These are phyloP conservation scores for Laspeyria flexula DNA, from an alignment of 2,888 invertebrate genomes.

Conservation along the genomic window DNA sequence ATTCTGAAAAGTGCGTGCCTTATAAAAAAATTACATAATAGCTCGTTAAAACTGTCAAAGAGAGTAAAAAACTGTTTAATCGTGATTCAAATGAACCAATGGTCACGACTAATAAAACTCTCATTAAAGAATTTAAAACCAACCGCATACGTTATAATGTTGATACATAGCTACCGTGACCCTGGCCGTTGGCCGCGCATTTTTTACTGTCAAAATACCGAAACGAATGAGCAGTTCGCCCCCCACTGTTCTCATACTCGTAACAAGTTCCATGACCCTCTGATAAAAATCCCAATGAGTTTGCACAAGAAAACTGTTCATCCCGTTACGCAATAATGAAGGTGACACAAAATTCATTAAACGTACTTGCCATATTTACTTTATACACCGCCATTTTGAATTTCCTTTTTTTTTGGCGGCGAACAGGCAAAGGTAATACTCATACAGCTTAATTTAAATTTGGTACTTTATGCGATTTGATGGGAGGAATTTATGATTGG, in stretches of 20 bases:
- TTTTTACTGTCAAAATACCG: slow-evolving; percentile 43
- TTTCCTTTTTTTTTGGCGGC: slow-evolving; percentile 38
- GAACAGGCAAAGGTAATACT: slow-evolving; percentile 39
- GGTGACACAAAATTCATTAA: slow-evolving; percentile 64
- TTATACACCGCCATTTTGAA: slow-evolving; percentile 38
- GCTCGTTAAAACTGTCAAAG: too few species aligned
- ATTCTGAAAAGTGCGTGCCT: too few species aligned
- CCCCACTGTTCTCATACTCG: slow-evolving; percentile 38
- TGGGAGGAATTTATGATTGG: slow-evolving; percentile 48
- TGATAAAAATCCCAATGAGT: slow-evolving; percentile 42
- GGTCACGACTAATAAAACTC: too few species aligned
- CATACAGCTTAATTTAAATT: slow-evolving; percentile 66
- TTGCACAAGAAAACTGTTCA: slow-evolving; percentile 40
- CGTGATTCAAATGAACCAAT: too few species aligned
- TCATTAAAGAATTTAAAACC: slow-evolving; percentile 27
- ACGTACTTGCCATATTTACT: slow-evolving; percentile 41
- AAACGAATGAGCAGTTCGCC: slow-evolving; percentile 41
- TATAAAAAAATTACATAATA: too few species aligned
- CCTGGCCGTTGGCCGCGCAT: slow-evolving; percentile 40
- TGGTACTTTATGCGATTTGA: slow-evolving; percentile 54
- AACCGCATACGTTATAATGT: slow-evolving; percentile 24
- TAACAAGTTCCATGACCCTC: slow-evolving; percentile 42
- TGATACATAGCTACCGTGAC: slow-evolving; percentile 34
- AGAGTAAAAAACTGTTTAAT: too few species aligned
- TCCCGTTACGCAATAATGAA: slow-evolving; percentile 64